Evolutionary conservation across 2,888 invertebrate species (phyloP), one percentile per base, ranked within the genome.

Genomic region (Endotricha flammealis): DNA sequence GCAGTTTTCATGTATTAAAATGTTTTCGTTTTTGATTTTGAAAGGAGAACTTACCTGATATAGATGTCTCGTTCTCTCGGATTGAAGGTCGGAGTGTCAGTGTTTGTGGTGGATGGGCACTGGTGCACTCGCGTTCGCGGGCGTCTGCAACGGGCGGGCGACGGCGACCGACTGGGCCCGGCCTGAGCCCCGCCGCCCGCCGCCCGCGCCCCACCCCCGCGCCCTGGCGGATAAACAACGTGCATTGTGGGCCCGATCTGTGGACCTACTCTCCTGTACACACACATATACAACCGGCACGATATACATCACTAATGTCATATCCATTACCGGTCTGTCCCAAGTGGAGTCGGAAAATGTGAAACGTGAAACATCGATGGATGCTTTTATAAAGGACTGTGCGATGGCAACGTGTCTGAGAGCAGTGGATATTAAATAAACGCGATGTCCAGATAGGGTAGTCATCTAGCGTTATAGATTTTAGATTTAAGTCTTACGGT

Each of bases 221-320:
- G 61, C 76, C 74, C 76, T 63, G 62, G 66, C 79, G 83, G 82
- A 83, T 83, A 85, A 85, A 83, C 85, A 83, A 83, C 83, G 68
- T 85, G 85, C 85, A 85, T 79, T 81, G 83, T 83, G 77, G 80
- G 71, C 78, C 75, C 75, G 78, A 76, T 78, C 82, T 73, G 67
- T 70, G 70, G 64, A 69, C 72, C 72, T 67, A 64, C 67, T 68
- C 67, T 57, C 63, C 56, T 60, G 47, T 46, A 56, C 56, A 60
- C 67, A 67, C 63, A 71, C 64, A 64, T 52, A 56, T 64, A 61
- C 56, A 60, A 44, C 54, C 55, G 58, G 51, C 44, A 33, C 65
- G 67, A 64, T 47, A 38, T 40, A 40, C 47, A 42, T 37, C 39
- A 38, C 27, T 20, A 37, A 31, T 44, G 20, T 24, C 28, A 28